These are phyloP conservation scores for Molanna angustata DNA, from an alignment of 2,888 invertebrate genomes.

Conservation along the genomic window DNA sequence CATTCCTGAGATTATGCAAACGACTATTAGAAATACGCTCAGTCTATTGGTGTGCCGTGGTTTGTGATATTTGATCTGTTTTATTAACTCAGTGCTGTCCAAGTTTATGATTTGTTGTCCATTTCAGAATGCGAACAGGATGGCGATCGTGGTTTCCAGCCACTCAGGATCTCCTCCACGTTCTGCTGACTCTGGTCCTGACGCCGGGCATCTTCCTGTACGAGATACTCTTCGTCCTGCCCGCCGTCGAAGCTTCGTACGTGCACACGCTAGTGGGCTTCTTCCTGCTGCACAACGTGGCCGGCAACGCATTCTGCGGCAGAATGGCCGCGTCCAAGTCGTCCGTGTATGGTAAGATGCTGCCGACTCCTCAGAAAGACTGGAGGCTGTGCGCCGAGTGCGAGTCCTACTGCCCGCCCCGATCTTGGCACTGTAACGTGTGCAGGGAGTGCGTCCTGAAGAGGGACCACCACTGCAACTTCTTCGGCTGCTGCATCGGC, in stretches of 20 bases:
- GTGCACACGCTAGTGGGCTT: conserved; percentile 37
- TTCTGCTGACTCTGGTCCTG: conserved; percentile 56
- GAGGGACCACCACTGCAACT: conserved; percentile 87
- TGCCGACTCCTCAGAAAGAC: conserved; percentile 44
- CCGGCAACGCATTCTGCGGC: conserved; percentile 73
- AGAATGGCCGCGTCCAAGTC: conserved; percentile 45
- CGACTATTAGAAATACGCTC: no score
- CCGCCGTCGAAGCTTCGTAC: conserved; percentile 47
- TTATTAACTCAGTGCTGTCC: no score
- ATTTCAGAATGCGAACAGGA: no score
- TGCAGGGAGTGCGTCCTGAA: conserved; percentile 84
- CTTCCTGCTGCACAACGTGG: conserved; percentile 73
- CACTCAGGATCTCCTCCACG: conserved; percentile 51
- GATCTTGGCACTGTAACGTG: conserved; percentile 86
- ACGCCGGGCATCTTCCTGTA: conserved; percentile 69
- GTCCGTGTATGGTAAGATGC: conserved; percentile 40
- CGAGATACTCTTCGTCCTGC: conserved; percentile 73
- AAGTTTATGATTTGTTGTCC: no score
- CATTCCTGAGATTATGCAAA: no score
- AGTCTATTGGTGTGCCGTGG: no score
- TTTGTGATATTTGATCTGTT: no score
- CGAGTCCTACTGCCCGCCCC: conserved; percentile 71
- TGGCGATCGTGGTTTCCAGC: conserved; percentile 4
- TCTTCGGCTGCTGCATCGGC: conserved; percentile 85
- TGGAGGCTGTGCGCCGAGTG: conserved; percentile 82